Base-by-base conservation (phyloP, 2,113 vertebrate species). In the Octodon degus region DNA sequence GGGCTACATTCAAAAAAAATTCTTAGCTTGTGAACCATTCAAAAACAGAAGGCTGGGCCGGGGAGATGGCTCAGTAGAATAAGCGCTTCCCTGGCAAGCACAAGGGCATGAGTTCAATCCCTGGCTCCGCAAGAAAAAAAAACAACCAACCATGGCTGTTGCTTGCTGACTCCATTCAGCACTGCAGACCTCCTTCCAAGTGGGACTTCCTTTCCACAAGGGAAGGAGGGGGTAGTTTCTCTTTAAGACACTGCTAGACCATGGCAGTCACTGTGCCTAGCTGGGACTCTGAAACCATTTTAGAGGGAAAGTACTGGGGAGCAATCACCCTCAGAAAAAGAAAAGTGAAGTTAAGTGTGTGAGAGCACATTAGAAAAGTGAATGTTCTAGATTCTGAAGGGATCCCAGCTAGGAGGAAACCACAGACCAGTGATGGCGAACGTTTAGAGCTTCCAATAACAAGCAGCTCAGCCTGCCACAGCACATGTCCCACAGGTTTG, bases 1-100 rank as follows among this genome's bases (percentile, higher is more conserved):
- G 3, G 30, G n/a, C 37, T 16, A 53, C 47, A 68, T 76, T 32
- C 76, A 84, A 85, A 96, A 97, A 83, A 27, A 40, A 70, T 32
- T 88, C 76, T 93, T 37, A 90, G 63, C 43, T 37, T 58, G 7
- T 12, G n/a, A 30, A 43, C n/a, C 50, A 58, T 9, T 76, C 9
- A 85, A 96, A 81, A 83, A 53, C 34, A 67, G 13, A 30, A 55
- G 40, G 8, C 43, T 43, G 4, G 43, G 43, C 43, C 43, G 6
- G 43, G 43, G 43, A 43, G 43, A 43, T 43, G 43, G 43, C 43
- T 43, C 43, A 43, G 43, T 43, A 43, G 43, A 43, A 43, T 5
- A 43, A 43, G 43, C 43, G 6, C 43, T 43, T 43, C 43, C 43
- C 43, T 43, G 43, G 43, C 43, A 43, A 43, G 43, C 43, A 43